These are phyloP conservation scores for Scolanthus callimorphus DNA, from an alignment of 92 coral and sea anemone species.

Conservation along the genomic window DNA sequence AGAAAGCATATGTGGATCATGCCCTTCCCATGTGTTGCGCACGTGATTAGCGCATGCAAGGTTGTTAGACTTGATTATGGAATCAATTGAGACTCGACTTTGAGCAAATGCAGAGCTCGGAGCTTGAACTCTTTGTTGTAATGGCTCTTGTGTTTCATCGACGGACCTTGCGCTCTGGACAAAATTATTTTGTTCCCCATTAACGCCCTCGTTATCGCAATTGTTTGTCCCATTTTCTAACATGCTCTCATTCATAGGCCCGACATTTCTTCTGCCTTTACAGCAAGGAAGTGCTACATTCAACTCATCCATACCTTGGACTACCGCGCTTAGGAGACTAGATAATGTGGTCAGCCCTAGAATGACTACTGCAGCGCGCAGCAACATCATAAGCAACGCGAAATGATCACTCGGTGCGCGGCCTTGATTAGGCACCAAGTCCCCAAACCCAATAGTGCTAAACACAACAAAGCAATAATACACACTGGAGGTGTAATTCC, in stretches of 20 bases:
- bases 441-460: conserved; percentile 58
- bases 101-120: too few species aligned
- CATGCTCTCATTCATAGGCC: not conserved
- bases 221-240: too few species aligned
- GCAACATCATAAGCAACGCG: conserved; percentile 20
- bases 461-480: conserved; percentile 52
- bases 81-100: too few species aligned
- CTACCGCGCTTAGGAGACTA: conserved; percentile 38
- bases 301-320: conserved; percentile 28
- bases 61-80: too few species aligned
- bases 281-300: conserved; percentile 9
- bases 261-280: not conserved
- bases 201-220: too few species aligned
- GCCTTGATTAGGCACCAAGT: conserved; percentile 44
- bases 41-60: not conserved
- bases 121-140: too few species aligned
- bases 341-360: conserved; percentile 47
- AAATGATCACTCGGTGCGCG: conserved; percentile 23
- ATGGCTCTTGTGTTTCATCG: too few species aligned
- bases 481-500: conserved; percentile 49
- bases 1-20: not conserved
- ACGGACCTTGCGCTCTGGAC: too few species aligned
- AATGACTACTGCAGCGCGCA: conserved; percentile 29
- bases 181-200: too few species aligned
- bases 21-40: not conserved